Evolutionary conservation across 2,797 vertebrate species (phyloP).

Genomic region (Pseudochirops corinnae): DNA sequence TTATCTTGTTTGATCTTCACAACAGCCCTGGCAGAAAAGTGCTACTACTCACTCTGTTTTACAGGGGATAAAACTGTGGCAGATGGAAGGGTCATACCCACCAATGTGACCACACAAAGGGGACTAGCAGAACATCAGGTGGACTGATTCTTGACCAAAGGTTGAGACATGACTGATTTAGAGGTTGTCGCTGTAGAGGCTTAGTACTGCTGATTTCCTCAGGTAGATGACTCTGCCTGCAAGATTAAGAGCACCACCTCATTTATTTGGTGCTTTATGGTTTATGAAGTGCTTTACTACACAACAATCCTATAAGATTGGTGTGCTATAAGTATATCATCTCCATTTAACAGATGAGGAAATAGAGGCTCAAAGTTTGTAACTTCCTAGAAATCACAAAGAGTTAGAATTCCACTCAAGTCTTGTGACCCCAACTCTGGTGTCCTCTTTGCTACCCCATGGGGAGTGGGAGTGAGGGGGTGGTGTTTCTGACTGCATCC

Average conservation of each 20-base stretch:
- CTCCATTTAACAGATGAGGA: background rate
- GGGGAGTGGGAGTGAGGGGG: background rate
- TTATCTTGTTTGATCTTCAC: background rate
- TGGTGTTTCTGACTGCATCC: constrained; percentile 1
- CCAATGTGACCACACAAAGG: background rate
- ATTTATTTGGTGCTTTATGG: background rate
- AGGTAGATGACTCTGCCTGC: background rate
- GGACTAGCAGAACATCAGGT: background rate
- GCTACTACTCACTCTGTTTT: background rate
- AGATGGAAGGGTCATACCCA: background rate
- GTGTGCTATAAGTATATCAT: background rate
- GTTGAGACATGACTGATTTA: background rate
- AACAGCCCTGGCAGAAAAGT: background rate
- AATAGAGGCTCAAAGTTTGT: background rate
- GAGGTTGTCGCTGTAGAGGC: background rate
- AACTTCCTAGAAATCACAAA: background rate
- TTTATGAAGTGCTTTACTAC: background rate
- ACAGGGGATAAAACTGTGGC: background rate
- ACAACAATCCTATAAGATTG: background rate
- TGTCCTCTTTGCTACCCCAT: background rate
- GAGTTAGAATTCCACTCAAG: background rate
- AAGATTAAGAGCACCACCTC: background rate
- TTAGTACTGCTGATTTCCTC: background rate
- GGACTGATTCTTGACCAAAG: background rate
- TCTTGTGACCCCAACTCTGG: background rate